phyloP scores from a whole-genome alignment of 2,888 invertebrate species.

The Cristatella mucedo region DNA sequence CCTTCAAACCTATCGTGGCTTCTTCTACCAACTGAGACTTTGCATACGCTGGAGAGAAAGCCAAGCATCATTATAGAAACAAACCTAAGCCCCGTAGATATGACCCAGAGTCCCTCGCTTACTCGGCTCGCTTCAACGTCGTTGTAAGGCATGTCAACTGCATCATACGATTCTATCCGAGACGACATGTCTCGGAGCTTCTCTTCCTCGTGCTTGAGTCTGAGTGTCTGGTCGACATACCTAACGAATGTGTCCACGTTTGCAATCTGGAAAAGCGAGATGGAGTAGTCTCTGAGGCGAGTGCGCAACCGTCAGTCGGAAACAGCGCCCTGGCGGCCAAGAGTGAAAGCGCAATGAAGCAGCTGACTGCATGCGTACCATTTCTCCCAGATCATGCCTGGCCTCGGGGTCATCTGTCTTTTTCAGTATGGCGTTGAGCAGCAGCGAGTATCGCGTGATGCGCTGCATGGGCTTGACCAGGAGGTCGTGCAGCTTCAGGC shows the following conservation, averaged over 20 bases:
- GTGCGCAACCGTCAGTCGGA: too few species aligned
- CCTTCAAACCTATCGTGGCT: too few species aligned
- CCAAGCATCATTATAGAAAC: too few species aligned
- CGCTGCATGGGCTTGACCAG: slow-evolving; percentile 93
- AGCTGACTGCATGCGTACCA: slow-evolving; percentile 62
- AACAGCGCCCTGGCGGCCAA: too few species aligned
- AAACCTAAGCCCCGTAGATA: too few species aligned
- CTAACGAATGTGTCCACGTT: slow-evolving; percentile 62
- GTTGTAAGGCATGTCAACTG: slow-evolving; percentile 52
- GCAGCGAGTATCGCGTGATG: slow-evolving; percentile 75
- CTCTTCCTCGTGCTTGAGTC: slow-evolving; percentile 60
- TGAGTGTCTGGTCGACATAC: slow-evolving; percentile 58
- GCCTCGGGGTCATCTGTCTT: slow-evolving; percentile 61
- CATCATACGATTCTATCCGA: slow-evolving; percentile 68
- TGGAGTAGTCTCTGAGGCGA: too few species aligned
- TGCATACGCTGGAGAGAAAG: too few species aligned
- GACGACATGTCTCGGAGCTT: slow-evolving; percentile 57
- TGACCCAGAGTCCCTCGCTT: too few species aligned
- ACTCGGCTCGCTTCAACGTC: slow-evolving; percentile 33
- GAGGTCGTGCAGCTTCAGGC: slow-evolving; percentile 70
- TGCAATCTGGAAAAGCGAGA: slow-evolving; percentile 50
- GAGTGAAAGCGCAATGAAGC: too few species aligned
- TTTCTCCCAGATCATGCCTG: slow-evolving; percentile 52
- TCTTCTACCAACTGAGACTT: too few species aligned
- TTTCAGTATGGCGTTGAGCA: slow-evolving; percentile 65